These are phyloP conservation scores for Aurelia aurita DNA, from an alignment of 30 jellyfish, hydroid and myxozoan genomes.

Conservation along the genomic window DNA sequence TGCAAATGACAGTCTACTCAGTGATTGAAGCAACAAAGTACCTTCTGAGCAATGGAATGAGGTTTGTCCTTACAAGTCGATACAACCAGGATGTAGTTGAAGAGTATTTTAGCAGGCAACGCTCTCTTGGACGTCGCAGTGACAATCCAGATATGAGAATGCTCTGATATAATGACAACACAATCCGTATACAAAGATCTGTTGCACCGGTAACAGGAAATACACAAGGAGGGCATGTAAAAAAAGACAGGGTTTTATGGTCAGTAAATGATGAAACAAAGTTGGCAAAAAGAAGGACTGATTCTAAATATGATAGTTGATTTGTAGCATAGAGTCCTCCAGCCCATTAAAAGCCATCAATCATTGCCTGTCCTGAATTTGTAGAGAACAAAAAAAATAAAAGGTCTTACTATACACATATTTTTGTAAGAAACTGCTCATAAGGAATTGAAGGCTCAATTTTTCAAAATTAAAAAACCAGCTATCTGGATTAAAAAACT, in stretches of 20 bases:
- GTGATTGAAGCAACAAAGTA: slow-evolving; percentile 24
- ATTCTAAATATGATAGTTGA: too few species aligned
- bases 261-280: background rate
- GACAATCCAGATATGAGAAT: slow-evolving; percentile 30
- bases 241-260: slow-evolving; percentile 16
- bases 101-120: slow-evolving; percentile 54
- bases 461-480: too few species aligned
- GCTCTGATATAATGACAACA: slow-evolving; percentile 60
- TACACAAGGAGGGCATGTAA: slow-evolving; percentile 44
- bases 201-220: slow-evolving; percentile 51
- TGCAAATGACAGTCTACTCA: slow-evolving; percentile 48
- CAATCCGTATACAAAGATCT: slow-evolving; percentile 50
- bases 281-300: too few species aligned
- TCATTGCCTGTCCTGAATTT: too few species aligned
- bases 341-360: too few species aligned
- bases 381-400: too few species aligned
- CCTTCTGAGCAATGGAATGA: slow-evolving; percentile 29
- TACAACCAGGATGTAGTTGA: slow-evolving; percentile 60
- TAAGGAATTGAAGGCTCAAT: too few species aligned
- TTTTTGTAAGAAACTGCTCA: too few species aligned
- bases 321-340: too few species aligned
- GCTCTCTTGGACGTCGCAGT: slow-evolving; percentile 44
- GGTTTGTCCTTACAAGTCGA: slow-evolving; percentile 43
- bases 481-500: too few species aligned
- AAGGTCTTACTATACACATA: too few species aligned